These are phyloP conservation scores for Dreissena polymorpha DNA, from an alignment of 1,140 invertebrate genomes.

Conservation along the genomic window DNA sequence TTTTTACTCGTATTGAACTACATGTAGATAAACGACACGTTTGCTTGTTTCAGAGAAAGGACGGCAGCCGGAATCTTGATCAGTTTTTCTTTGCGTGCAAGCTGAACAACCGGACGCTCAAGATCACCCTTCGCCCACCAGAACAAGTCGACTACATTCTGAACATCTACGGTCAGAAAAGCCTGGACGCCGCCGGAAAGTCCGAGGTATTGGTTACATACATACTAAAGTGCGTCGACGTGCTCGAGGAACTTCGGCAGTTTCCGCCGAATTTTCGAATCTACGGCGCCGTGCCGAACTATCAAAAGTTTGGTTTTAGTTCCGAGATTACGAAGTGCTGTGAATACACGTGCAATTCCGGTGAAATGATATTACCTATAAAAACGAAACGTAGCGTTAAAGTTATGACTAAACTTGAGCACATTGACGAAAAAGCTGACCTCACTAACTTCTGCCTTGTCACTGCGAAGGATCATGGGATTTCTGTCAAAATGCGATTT, in stretches of 20 bases:
- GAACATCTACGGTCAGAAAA: conserved; percentile 40
- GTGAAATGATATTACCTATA: conserved; percentile 45
- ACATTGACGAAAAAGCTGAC: conserved; percentile 31
- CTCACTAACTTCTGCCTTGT: conserved; percentile 40
- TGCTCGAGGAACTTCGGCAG: background rate
- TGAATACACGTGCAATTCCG: conserved; percentile 30
- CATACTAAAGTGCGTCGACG: conserved; percentile 45
- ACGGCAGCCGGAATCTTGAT: conserved; percentile 45
- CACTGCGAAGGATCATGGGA: conserved; percentile 34
- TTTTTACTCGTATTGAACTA: too few relatives aligned
- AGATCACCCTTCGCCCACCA: conserved; percentile 32
- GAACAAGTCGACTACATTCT: conserved; percentile 44
- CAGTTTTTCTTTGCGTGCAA: conserved; percentile 38
- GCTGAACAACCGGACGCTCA: conserved; percentile 36
- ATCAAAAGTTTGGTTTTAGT: conserved; percentile 46
- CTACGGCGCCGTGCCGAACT: conserved; percentile 44
- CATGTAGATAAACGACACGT: too few relatives aligned
- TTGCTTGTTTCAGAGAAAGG: conserved; percentile 40
- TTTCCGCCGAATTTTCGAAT: conserved; percentile 50
- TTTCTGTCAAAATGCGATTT: conserved; percentile 47
- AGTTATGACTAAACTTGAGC: conserved; percentile 47
- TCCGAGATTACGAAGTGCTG: conserved; percentile 49
- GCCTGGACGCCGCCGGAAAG: conserved; percentile 30
- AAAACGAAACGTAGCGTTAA: conserved; percentile 39
- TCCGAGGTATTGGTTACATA: conserved; percentile 45